Percentiles rank a stretch among this genome's conserved stretches.
Conservation (phyloP, 53 echinoderm and acorn worm species). For the Antedon mediterranea region DNA sequence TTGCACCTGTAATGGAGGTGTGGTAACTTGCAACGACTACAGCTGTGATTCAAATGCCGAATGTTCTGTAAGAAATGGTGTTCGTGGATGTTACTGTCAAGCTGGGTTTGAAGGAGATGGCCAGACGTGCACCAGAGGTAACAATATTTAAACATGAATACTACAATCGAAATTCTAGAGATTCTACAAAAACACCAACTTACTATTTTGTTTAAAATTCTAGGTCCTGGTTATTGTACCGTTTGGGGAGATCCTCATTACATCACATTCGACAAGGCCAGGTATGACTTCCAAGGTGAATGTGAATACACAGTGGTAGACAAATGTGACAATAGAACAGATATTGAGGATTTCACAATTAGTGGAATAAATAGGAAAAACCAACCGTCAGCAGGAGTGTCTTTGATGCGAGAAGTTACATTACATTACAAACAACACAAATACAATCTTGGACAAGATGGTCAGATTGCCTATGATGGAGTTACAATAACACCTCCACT, state of each 20-base stretch:
- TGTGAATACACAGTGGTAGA: constrained; percentile 40
- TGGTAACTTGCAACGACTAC: constrained; percentile 1
- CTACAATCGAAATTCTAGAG: too few species aligned
- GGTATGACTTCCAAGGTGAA: constrained; percentile 50
- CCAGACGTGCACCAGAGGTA: constrained; percentile 21
- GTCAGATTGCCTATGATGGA: constrained; percentile 12
- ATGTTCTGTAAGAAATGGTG: constrained; percentile 29
- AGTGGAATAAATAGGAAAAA: constrained; percentile 26
- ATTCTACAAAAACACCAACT: too few species aligned
- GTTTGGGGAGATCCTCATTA: constrained; percentile 61
- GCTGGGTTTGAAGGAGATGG: constrained; percentile 40
- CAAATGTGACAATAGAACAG: constrained; percentile 10
- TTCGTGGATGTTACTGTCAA: constrained; percentile 31
- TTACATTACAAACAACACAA: background rate
- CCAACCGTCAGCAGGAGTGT: constrained; percentile 4
- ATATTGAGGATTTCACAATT: constrained; percentile 13
- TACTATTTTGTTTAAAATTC: too few species aligned
- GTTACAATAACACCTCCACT: constrained; percentile 13
- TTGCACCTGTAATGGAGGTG: constrained; percentile 26
- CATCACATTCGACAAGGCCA: constrained; percentile 36
- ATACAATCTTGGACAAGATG: constrained; percentile 3
- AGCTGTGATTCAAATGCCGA: constrained; percentile 22
- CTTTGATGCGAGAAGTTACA: constrained; percentile 12
- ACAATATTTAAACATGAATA: background rate
- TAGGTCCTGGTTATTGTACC: constrained; percentile 27